Base-by-base conservation (phyloP, 2,797 vertebrate genomes). In the Sebastes nivosus region DNA sequence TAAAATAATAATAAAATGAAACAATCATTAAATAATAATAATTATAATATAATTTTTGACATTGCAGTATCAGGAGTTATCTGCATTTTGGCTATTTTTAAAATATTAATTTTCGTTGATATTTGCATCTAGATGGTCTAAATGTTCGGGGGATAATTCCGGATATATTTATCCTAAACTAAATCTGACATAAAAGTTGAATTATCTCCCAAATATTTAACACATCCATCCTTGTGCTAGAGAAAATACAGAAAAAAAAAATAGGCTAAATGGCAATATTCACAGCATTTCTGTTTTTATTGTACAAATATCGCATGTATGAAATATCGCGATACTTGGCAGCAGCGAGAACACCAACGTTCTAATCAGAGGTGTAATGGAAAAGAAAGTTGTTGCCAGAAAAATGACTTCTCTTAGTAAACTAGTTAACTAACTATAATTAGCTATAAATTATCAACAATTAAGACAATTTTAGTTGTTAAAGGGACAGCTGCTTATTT, bases 311-410 rank as follows among this genome's bases (percentile, higher is more conserved):
- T 9, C 30, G 8, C 30, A 18, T 20, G 2, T 32, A 29, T 59
- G 18, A 30, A 30, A 3, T 42, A 61, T 79, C 42, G 67, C 81
- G 72, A 79, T 9, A 75, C 38, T 65, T 50, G 16, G 13, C 10
- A 9, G 0, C 4, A n/a, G 16, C 11, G 13, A 18, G 4, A 69
- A 11, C 22, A 10, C n/a, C 2, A 9, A 59, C 7, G n/a, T 58
- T 55, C 67, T 5, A 12, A 18, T 30, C 8, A 24, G 16, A 24
- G 16, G 5, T 8, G 18, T 9, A 20, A 34, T 1, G 12, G 2
- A 4, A 8, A 54, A 30, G 0, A 6, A 2, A 3, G 30, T 20
- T n/a, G 18, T 20, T n/a, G 18, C 61, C 32, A 22, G 32, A 4
- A 42, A 54, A 66, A 72, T 25, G 3, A 50, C 18, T 16, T n/a